These are phyloP conservation scores for Myrmecobius fasciatus DNA, from an alignment of 2,113 vertebrate genomes.

Conservation along the genomic window DNA sequence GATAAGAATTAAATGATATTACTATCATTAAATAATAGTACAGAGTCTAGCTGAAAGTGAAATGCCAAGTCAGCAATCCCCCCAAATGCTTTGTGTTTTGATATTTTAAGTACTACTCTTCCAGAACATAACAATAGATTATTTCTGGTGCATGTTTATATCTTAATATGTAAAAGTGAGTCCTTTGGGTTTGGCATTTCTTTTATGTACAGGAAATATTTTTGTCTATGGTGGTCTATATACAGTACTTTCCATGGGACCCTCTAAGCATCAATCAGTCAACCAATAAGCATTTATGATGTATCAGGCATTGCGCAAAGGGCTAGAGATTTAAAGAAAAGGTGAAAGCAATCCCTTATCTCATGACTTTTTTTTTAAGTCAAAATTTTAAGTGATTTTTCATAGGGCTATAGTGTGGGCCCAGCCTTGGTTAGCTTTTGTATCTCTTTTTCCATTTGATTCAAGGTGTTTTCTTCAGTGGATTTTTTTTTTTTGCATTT, in stretches of 20 bases:
- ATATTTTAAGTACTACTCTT: background rate
- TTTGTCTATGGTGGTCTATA: background rate
- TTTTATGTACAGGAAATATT: background rate
- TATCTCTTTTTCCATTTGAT: no score
- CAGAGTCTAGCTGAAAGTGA: background rate
- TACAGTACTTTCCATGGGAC: background rate
- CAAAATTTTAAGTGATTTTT: background rate
- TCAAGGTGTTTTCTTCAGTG: no score
- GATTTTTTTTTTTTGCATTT: no score
- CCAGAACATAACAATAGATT: background rate
- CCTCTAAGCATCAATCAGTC: background rate
- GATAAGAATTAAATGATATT: no score
- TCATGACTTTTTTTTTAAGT: background rate
- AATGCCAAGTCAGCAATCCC: background rate
- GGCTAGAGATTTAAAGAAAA: background rate
- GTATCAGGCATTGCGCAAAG: background rate
- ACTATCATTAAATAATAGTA: background rate
- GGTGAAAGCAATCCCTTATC: background rate
- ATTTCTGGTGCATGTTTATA: background rate
- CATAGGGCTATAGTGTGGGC: background rate
- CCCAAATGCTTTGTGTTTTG: background rate
- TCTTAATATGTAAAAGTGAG: background rate
- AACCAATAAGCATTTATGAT: no score
- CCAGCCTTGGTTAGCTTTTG: no score
- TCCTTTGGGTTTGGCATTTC: background rate